phyloP scores from a whole-genome alignment of 2,888 invertebrate species.

The Acanthoscelides obtectus region DNA sequence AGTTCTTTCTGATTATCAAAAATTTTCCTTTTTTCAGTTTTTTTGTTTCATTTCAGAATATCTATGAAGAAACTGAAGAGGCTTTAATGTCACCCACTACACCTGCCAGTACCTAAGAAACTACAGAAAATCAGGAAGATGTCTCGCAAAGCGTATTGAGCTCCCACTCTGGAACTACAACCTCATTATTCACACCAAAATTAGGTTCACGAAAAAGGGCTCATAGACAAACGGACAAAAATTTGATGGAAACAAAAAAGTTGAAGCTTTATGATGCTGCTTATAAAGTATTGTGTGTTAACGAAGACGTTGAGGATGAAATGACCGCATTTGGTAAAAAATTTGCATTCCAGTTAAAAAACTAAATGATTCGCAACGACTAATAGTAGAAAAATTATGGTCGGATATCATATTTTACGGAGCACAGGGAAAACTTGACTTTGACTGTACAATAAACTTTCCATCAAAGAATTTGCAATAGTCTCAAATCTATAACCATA shows the following conservation, averaged over 20 bases:
- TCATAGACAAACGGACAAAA: background rate
- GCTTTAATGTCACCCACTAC: background rate
- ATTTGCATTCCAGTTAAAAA: background rate
- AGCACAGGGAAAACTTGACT: background rate
- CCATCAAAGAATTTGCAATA: slow-evolving; percentile 1
- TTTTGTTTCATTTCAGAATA: background rate
- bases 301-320: background rate
- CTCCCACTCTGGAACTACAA: background rate
- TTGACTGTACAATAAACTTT: background rate
- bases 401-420: background rate
- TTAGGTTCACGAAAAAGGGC: background rate
- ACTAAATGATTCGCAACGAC: background rate
- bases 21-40: too few relatives aligned
- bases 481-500: background rate
- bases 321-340: background rate
- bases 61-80: background rate
- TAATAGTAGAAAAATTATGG: background rate
- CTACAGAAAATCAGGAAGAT: background rate
- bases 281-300: background rate
- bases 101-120: background rate
- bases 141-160: background rate
- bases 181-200: background rate
- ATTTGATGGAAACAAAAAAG: background rate
- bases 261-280: background rate
- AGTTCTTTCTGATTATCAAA: too few relatives aligned